These are phyloP conservation scores for Drosophila stalkeri DNA, from an alignment of 2,888 invertebrate genomes.

Conservation along the genomic window DNA sequence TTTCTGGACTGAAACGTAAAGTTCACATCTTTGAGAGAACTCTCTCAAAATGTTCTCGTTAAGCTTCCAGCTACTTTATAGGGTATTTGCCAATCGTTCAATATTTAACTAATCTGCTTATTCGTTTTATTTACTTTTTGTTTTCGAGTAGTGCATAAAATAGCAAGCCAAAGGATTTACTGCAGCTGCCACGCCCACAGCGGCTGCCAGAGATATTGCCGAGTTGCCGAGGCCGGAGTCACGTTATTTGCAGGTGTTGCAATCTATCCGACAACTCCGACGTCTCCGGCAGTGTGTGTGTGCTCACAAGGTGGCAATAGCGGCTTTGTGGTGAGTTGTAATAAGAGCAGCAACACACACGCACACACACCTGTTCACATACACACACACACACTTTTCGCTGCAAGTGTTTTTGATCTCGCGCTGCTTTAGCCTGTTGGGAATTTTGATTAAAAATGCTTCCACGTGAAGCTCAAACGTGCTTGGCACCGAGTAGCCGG, in stretches of 20 bases:
- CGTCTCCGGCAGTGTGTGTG: conserved; percentile 32
- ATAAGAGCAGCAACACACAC: conserved; percentile 50
- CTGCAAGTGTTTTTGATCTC: conserved; percentile 77
- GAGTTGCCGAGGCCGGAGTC: conserved; percentile 69
- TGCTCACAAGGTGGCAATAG: conserved; percentile 35
- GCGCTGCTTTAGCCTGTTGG: conserved; percentile 82
- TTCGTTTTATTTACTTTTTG: conserved; percentile 20
- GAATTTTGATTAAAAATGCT: conserved; percentile 85
- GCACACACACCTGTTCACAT: conserved; percentile 26
- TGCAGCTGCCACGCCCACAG: conserved; percentile 64
- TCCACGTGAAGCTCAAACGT: conserved; percentile 82
- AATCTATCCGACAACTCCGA: conserved; percentile 71
- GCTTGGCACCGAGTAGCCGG: conserved; percentile 56
- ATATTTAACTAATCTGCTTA: conserved; percentile 4
- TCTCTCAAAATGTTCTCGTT: neutral
- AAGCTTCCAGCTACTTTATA: neutral
- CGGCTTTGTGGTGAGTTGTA: conserved; percentile 70
- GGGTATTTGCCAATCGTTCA: neutral
- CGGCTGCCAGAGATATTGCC: conserved; percentile 43
- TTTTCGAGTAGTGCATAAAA: conserved; percentile 65
- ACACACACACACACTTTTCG: conserved; percentile 38
- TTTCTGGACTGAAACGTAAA: neutral
- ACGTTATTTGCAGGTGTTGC: conserved; percentile 83
- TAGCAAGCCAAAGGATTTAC: conserved; percentile 72
- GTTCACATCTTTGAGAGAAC: neutral